These are phyloP conservation scores for Leptothorax acervorum DNA, from an alignment of 2,888 invertebrate species.

Conservation along the genomic window DNA sequence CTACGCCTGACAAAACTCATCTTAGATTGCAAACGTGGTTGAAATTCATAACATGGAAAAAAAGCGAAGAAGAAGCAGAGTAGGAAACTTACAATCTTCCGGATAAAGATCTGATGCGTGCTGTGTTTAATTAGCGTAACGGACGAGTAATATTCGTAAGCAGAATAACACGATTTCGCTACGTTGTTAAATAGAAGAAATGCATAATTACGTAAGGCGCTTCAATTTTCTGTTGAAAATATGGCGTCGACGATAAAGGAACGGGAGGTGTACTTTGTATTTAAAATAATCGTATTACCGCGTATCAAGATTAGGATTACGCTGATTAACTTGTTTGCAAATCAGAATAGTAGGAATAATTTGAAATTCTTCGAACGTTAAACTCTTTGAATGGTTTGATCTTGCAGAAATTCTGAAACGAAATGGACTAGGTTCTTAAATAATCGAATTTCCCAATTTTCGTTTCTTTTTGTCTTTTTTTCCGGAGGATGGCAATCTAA, in stretches of 20 bases:
- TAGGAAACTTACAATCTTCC: conserved; percentile 27
- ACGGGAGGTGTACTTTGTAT: neutral
- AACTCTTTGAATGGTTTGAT: neutral
- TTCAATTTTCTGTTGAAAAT: conserved; percentile 14
- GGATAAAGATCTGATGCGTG: conserved; percentile 38
- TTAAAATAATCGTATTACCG: conserved; percentile 7
- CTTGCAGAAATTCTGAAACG: neutral
- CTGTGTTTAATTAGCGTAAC: conserved; percentile 50
- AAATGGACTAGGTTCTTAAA: neutral
- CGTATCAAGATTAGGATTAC: conserved; percentile 1
- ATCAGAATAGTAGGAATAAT: neutral
- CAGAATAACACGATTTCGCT: conserved; percentile 3
- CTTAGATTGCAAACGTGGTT: conserved; percentile 14
- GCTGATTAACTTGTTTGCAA: neutral
- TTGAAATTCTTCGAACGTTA: neutral
- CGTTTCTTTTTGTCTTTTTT: neutral
- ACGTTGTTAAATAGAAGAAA: conserved; percentile 4
- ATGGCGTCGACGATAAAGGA: neutral
- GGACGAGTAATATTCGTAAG: conserved; percentile 30
- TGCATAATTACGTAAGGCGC: neutral
- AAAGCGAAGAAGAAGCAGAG: neutral
- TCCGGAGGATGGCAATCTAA: neutral
- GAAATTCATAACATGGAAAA: conserved; percentile 15
- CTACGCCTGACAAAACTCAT: conserved; percentile 29
- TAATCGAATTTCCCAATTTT: neutral